phyloP scores from a whole-genome alignment of 2,888 invertebrate species.

The Alloscopus bannaensis region DNA sequence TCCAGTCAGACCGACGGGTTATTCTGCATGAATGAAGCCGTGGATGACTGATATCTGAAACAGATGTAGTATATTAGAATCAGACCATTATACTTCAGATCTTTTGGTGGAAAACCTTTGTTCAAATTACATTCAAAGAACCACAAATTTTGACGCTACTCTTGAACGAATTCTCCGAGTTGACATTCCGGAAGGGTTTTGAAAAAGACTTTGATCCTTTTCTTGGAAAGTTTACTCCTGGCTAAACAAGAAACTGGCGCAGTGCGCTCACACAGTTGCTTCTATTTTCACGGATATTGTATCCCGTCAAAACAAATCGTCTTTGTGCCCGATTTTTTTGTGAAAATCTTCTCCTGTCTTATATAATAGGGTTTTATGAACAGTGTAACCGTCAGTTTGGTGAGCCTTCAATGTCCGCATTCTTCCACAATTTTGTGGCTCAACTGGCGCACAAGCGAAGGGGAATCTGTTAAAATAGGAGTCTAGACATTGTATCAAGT shows the following conservation, averaged over 20 bases:
- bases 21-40: no score
- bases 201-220: background rate
- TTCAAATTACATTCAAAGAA: no score
- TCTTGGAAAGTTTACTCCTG: background rate
- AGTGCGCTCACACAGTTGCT: background rate
- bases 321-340: background rate
- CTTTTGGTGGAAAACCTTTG: no score
- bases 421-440: background rate
- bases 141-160: no score
- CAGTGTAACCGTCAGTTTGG: background rate
- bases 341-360: background rate
- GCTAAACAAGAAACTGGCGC: background rate
- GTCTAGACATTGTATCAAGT: constrained; percentile 9
- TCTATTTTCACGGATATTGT: background rate
- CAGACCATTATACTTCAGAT: no score
- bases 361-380: background rate
- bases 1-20: no score
- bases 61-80: no score
- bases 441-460: background rate
- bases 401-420: no score
- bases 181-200: background rate
- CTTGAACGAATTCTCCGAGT: background rate
- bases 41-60: no score
- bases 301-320: background rate
- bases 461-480: background rate